Percentiles rank a stretch among this genome's conserved stretches.
phyloP scores from a whole-genome alignment of 1,140 invertebrate genomes.

The Cecropterus lyciades region DNA sequence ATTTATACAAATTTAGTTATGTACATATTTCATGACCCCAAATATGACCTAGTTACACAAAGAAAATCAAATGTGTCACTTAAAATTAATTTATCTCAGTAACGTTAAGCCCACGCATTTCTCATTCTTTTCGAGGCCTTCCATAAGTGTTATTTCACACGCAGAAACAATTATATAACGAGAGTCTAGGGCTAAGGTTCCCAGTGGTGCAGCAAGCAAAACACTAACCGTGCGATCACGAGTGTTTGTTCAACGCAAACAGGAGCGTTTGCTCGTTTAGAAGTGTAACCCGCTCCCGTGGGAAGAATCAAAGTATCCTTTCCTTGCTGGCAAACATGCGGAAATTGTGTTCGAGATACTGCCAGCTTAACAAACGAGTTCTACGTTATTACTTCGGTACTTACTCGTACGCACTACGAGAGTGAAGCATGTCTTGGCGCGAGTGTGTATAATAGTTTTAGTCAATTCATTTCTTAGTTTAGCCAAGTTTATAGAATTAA shows the following conservation, averaged over 20 bases:
- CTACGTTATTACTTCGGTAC: not conserved
- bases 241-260: conserved; percentile 24
- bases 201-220: conserved; percentile 1
- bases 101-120: too few relatives aligned
- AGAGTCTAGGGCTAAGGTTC: not conserved
- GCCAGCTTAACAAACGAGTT: not conserved
- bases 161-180: too few relatives aligned
- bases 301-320: conserved; percentile 25
- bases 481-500: too few relatives aligned
- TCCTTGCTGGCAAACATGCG: conserved; percentile 22
- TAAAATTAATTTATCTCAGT: too few relatives aligned
- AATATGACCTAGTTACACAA: too few relatives aligned
- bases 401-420: not conserved
- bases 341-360: conserved; percentile 13
- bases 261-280: conserved; percentile 21
- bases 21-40: too few relatives aligned
- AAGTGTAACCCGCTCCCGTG: conserved; percentile 26
- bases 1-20: too few relatives aligned
- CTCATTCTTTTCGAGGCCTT: too few relatives aligned
- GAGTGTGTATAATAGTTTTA: not conserved
- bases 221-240: conserved; percentile 7
- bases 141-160: too few relatives aligned
- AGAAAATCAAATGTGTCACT: too few relatives aligned
- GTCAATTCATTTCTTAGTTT: too few relatives aligned
- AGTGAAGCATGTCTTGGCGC: not conserved